Base-by-base conservation (phyloP, 1,140 invertebrate genomes). In the Eciton burchellii region DNA sequence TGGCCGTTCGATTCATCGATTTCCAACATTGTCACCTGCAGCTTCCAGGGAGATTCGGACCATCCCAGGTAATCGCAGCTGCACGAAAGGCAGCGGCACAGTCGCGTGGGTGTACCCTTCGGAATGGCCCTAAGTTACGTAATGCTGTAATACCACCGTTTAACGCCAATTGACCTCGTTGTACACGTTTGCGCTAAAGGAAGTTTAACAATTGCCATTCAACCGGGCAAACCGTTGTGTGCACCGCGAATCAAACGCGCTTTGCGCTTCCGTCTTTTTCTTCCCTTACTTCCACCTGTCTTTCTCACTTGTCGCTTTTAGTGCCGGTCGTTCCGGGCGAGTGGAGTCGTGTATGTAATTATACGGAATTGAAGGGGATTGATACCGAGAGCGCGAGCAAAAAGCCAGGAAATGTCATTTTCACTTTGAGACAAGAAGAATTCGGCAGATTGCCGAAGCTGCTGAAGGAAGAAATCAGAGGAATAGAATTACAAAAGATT, bases 111-210 rank as follows among this genome's bases (percentile, higher is more conserved):
- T 92, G 91, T 93, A 92, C 92, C 92, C 92, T 93, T 92, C 91
- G 90, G 91, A 93, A 91, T 92, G 91, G 92, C 92, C 92, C 92
- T 93, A 93, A 88, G 89, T 93, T 93, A 91, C 90, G 91, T 93
- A 93, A 93, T 92, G 84, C 88, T 89, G 88, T 93, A 93, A 93
- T 93, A 88, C 90, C 88, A 91, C 89, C 90, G 93, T 94, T 94
- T 94, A 94, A 92, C 91, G 91, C 91, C 93, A 94, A 94, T 94
- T 94, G 93, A 93, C 93, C 93, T 94, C 93, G 92, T 93, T 94
- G 90, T 91, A 91, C 90, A 93, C 91, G 91, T 92, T 93, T 92
- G 89, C 89, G 88, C 90, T 91, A 92, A 93, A 92, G 93, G 93
- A 94, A 93, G 92, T 94, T 93, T 91, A 94, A 94, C 92, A 94